Evolutionary conservation across 2,797 vertebrate species (phyloP).

Genomic region (Parauchenoglanis ngamensis): DNA sequence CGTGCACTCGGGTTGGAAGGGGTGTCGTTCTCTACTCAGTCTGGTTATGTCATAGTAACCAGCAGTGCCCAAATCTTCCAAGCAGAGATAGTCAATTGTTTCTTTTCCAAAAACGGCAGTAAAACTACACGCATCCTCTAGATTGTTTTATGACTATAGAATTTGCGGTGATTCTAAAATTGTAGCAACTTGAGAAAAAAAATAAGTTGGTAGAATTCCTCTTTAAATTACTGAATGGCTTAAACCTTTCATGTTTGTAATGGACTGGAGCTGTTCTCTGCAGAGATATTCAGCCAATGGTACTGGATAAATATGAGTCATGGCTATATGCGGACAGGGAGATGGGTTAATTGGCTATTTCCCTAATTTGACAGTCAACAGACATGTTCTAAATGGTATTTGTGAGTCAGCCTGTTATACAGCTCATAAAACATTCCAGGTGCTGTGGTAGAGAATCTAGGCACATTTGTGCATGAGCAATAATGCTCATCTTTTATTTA

Average conservation of each 20-base stretch:
- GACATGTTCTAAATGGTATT: not conserved
- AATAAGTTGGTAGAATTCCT: not conserved
- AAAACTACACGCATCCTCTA: not conserved
- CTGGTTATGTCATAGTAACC: too few species aligned
- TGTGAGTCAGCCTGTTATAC: not conserved
- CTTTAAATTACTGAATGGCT: not conserved
- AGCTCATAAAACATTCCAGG: not conserved
- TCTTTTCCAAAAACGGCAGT: not conserved
- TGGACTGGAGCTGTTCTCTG: not conserved
- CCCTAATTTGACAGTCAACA: not conserved
- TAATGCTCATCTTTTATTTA: conserved; percentile 14
- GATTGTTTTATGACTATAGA: not conserved
- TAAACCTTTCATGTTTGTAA: not conserved
- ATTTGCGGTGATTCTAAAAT: not conserved
- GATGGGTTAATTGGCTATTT: not conserved
- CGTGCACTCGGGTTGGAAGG: not conserved
- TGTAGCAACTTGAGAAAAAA: not conserved
- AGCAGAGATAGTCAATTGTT: not conserved
- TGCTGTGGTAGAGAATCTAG: not conserved
- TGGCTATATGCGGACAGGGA: not conserved
- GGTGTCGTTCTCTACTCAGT: not conserved
- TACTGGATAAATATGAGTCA: not conserved
- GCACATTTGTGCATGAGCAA: not conserved
- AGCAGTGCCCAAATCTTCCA: not conserved
- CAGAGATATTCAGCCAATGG: not conserved